Evolutionary conservation across 2,888 invertebrate genomes (phyloP), one percentile per base, ranked within the genome.

Genomic region (Tiliacea aurago): DNA sequence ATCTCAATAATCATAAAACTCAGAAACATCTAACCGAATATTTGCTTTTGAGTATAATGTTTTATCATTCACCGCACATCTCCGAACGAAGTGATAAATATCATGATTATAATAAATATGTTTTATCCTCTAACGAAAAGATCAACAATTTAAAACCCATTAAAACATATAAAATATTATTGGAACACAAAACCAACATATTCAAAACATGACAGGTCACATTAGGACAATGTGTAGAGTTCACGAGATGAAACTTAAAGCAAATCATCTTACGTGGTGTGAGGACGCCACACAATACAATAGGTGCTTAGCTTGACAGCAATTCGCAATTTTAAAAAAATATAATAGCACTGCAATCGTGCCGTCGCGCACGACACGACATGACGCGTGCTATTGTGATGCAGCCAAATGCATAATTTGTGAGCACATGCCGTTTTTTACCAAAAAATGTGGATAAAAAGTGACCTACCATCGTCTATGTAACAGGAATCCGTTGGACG

Each of bases 351-450:
- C 83, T 86, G 90, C 92, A 90, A 95, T 94, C 94, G 94, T 94
- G 95, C 92, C 90, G 85, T 89, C 87, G 85, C 89, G 84, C 67
- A 71, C 77, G 77, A 56, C 79, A 18, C 82, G 64, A 70, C 69
- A 90, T 88, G 89, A 90, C 90, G 88, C 83, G 89, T 87, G 88
- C 92, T 86, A 92, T 96, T 96, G 95, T 95, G 93, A 94, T 90
- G 94, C 95, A 95, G 83, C 93, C 92, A 93, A 93, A 94, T 96
- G 95, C 95, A 95, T 96, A 95, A 96, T 96, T 95, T 94, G 93
- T 94, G 93, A 95, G 95, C 96, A 95, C 95, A 95, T 95, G 96
- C 93, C 93, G 88, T 89, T 91, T 94, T 95, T 95, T 94, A 88
- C 73, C 81, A 82, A 92, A 93, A 93, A 92, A 90, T 87, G 73